A percentile compares a stretch with the other conserved stretches of the same genome.
These are phyloP conservation scores for Cossypha dichroa DNA, from an alignment of 2,797 vertebrate species.

Conservation along the genomic window DNA sequence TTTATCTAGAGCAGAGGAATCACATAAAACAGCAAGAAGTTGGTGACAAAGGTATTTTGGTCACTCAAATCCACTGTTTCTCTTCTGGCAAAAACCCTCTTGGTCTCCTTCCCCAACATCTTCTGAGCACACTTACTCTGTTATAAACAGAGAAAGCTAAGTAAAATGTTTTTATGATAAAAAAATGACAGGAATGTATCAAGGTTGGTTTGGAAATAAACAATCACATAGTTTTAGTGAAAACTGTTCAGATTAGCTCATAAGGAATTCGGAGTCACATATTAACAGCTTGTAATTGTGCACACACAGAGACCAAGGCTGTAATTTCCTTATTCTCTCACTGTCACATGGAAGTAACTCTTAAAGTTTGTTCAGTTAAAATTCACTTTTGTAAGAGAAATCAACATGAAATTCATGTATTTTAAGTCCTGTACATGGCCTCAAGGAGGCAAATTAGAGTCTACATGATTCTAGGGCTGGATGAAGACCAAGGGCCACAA, in stretches of 20 bases:
- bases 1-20: conserved; percentile 7
- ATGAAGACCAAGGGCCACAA: not conserved
- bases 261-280: not conserved
- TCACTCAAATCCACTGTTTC: not conserved
- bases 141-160: not conserved
- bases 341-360: not conserved
- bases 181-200: not conserved
- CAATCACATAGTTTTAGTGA: not conserved
- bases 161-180: not conserved
- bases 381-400: not conserved
- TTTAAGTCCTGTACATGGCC: not conserved
- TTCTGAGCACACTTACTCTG: not conserved
- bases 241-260: not conserved
- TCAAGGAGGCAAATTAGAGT: not conserved
- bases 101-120: not conserved
- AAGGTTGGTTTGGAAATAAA: conserved; percentile 22
- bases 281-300: not conserved
- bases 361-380: not conserved
- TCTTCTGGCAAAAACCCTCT: not conserved
- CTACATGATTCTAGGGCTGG: not conserved
- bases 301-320: not conserved
- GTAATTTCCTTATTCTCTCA: not conserved
- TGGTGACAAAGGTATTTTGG: conserved; percentile 11
- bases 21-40: not conserved
- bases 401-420: not conserved